A percentile compares a stretch with the other conserved stretches of the same genome.
phyloP scores from a whole-genome alignment of 2,797 vertebrate species.

The Brachymystax lenok region DNA sequence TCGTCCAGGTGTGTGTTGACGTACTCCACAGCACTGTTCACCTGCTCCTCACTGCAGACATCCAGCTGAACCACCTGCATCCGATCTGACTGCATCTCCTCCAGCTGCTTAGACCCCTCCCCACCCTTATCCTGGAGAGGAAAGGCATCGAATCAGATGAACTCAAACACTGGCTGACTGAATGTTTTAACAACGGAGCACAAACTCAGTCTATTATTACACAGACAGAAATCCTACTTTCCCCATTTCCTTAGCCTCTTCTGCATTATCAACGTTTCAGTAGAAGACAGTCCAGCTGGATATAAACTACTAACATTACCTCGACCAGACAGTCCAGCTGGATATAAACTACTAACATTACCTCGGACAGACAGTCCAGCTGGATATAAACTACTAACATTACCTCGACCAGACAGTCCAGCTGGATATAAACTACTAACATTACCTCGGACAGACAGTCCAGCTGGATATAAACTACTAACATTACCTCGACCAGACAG shows the following conservation, averaged over 20 bases:
- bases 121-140: constrained; percentile 74
- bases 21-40: constrained; percentile 72
- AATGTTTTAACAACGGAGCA: background rate
- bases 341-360: too few relatives aligned
- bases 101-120: constrained; percentile 79
- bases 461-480: background rate
- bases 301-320: background rate
- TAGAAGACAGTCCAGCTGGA: background rate
- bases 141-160: background rate
- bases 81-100: constrained; percentile 76
- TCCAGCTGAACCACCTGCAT: constrained; percentile 88
- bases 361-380: too few relatives aligned
- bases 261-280: background rate
- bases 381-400: background rate
- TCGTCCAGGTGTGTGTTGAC: constrained; percentile 75
- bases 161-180: background rate
- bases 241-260: too few relatives aligned
- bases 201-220: background rate
- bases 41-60: constrained; percentile 85
- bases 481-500: constrained; percentile 69
- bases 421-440: too few relatives aligned
- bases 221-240: background rate
- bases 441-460: background rate
- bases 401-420: background rate
- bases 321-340: background rate